Evolutionary conservation across 2,797 vertebrate genomes (phyloP), one percentile per base, ranked within the genome.

Genomic region (Hafferia zeledoni): DNA sequence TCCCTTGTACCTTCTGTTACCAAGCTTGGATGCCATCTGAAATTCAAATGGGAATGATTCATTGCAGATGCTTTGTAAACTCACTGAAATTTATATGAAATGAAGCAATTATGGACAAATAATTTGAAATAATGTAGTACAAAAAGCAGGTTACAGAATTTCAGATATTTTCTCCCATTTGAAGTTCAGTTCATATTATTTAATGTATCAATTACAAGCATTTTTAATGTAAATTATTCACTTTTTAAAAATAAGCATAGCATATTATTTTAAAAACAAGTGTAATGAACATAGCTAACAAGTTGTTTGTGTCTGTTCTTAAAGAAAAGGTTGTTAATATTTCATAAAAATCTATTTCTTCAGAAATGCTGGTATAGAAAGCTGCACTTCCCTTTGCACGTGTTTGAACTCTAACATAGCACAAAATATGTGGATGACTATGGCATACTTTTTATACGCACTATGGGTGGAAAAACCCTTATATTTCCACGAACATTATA

Each of bases 11-110:
- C 71, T 78, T 96, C 79, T 96, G 65, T 92, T 95, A 94, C 74
- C 65, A 94, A 92, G 81, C 78, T 90, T 79, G 91, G 86, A 88
- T 89, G 79, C 60, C 87, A 93, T 96, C 89, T 95, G 88, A 95
- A 94, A 85, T 90, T 69, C 91, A 90, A 71, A 77, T 10, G 33
- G 89, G 60, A 83, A 89, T 81, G 70, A 89, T 81, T 92, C 88
- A 68, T 39, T 88, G 63, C 39, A 95, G 55, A 93, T 75, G 74
- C 79, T 93, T 85, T 93, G 50, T 79, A 95, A 96, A 95, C n/a
- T 77, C 78, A 28, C 25, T 17, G 61, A 94, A 63, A 95, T 85
- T 64, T 30, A 65, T 60, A 83, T 25, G 20, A 49, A 63, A 60
- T 6, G 37, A 52, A 50, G 50, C 17, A 86, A 65, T 92, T 50